A percentile compares a stretch with the other conserved stretches of the same genome.
These are phyloP conservation scores for Protobothrops flavoviridis DNA, from an alignment of 2,113 vertebrate species.

Conservation along the genomic window DNA sequence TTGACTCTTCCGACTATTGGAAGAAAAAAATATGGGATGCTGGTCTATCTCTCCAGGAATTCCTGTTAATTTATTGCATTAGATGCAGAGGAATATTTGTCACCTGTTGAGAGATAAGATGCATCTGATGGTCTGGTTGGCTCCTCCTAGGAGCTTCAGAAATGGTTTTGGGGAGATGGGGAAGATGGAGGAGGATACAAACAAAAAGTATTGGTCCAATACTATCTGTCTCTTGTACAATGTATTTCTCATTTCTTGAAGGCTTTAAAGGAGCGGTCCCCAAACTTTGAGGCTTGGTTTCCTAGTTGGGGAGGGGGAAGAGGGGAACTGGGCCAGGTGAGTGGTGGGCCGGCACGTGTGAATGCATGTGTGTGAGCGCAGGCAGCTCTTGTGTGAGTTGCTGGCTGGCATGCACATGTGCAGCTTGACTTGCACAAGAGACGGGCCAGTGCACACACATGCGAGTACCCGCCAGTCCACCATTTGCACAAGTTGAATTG, in stretches of 20 bases:
- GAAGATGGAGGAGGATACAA: background rate
- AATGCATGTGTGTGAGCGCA: too few species aligned
- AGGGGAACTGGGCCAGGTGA: too few species aligned
- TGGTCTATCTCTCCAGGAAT: background rate
- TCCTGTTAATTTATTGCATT: background rate
- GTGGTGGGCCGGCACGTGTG: too few species aligned
- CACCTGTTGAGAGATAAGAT: background rate
- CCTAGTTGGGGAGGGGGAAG: too few species aligned
- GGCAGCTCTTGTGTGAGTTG: too few species aligned
- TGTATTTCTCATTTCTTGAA: background rate
- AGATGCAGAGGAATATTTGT: background rate
- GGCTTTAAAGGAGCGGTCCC: background rate
- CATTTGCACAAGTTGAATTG: background rate
- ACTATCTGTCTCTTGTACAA: background rate
- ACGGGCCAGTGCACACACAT: too few species aligned
- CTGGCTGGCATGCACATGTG: too few species aligned
- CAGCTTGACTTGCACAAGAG: too few species aligned
- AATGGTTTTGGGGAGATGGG: background rate
- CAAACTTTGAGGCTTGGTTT: too few species aligned
- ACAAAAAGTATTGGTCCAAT: background rate
- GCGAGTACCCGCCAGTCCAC: fast-evolving
- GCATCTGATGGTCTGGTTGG: background rate
- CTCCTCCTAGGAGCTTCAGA: background rate
- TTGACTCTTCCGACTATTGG: background rate
- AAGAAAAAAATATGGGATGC: background rate